Conservation (phyloP, 1,140 invertebrate genomes). For the Phthorimaea operculella region DNA sequence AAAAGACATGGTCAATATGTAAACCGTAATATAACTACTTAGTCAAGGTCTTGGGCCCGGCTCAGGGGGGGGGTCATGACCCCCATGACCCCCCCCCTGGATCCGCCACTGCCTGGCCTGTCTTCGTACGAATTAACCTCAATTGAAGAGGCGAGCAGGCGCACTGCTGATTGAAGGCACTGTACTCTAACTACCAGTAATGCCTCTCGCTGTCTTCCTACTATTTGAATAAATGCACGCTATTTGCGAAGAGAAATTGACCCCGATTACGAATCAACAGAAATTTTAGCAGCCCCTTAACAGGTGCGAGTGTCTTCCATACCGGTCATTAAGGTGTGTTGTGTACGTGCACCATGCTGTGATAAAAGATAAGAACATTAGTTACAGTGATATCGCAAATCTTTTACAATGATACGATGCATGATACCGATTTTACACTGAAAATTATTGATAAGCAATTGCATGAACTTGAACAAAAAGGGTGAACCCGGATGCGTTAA, state of each 20-base stretch:
- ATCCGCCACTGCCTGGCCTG: too few species aligned
- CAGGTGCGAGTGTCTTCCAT: background rate
- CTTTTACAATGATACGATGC: too few species aligned
- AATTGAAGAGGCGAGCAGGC: constrained; percentile 60
- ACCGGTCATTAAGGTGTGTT: too few species aligned
- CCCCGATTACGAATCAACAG: background rate
- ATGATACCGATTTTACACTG: too few species aligned
- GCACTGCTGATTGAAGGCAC: constrained; percentile 61
- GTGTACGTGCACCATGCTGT: too few species aligned
- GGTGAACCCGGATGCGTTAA: constrained; percentile 2
- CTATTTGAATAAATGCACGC: constrained; percentile 28
- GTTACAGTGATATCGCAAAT: too few species aligned
- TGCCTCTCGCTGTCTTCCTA: constrained; percentile 31
- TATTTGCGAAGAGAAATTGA: constrained; percentile 1
- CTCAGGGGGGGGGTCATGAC: too few species aligned
- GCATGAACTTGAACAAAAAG: background rate
- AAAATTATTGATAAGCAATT: background rate
- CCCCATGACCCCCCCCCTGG: too few species aligned
- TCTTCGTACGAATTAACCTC: constrained; percentile 64
- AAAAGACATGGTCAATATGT: too few species aligned
- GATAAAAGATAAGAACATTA: too few species aligned
- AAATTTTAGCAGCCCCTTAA: background rate
- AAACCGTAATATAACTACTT: too few species aligned
- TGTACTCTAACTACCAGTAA: constrained; percentile 39
- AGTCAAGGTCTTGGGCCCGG: too few species aligned